phyloP scores from a whole-genome alignment of 1,140 invertebrate genomes.

The Drosophila tsacasi region DNA sequence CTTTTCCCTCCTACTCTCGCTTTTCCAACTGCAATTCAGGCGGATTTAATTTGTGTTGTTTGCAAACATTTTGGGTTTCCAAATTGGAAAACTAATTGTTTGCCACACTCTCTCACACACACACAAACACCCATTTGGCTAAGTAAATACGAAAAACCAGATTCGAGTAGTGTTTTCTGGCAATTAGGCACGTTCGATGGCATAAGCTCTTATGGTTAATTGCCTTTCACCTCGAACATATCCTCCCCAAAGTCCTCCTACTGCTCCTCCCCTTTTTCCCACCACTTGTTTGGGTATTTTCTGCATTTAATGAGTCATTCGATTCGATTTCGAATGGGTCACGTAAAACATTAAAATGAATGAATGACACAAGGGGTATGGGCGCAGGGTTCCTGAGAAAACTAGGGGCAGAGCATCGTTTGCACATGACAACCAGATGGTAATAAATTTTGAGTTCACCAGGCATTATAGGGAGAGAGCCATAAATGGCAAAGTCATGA shows the following conservation, averaged over 20 bases:
- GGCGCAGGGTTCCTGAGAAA: not conserved
- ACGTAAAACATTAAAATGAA: conserved; percentile 78
- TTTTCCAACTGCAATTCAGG: conserved; percentile 29
- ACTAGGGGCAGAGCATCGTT: conserved; percentile 22
- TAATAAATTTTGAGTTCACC: conserved; percentile 44
- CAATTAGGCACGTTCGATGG: conserved; percentile 69
- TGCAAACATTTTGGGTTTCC: conserved; percentile 60
- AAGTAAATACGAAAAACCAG: conserved; percentile 42
- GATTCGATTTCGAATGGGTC: conserved; percentile 69
- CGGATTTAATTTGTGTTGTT: conserved; percentile 66
- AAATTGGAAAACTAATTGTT: conserved; percentile 76
- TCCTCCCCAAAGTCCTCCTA: not conserved
- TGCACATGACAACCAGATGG: conserved; percentile 58
- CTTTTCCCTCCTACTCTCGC: not conserved
- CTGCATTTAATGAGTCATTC: conserved; percentile 69
- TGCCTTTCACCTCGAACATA: conserved; percentile 49
- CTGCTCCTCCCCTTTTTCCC: not conserved
- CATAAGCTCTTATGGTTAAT: conserved; percentile 67
- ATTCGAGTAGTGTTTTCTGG: conserved; percentile 42
- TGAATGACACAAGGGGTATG: conserved; percentile 17
- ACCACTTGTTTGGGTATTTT: conserved; percentile 22
- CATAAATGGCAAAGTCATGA: conserved; percentile 26
- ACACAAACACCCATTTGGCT: conserved; percentile 52
- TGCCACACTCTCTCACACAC: conserved; percentile 37
- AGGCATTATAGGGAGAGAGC: conserved; percentile 1